These are phyloP conservation scores for Polyodon spathula DNA, from an alignment of 2,113 vertebrate genomes.

Conservation along the genomic window DNA sequence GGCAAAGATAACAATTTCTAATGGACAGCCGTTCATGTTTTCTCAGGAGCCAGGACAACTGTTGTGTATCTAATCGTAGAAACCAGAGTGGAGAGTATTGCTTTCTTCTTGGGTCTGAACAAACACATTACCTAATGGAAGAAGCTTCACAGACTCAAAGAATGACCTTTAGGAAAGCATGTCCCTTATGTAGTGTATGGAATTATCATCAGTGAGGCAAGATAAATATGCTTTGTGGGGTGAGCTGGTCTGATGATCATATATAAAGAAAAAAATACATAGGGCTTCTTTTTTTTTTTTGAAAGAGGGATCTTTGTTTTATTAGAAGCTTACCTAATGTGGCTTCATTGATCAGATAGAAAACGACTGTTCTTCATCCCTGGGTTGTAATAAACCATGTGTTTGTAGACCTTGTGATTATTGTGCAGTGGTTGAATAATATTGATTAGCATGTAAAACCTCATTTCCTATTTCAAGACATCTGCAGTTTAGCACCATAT, in stretches of 20 bases:
- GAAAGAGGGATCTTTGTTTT: not conserved
- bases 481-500: not conserved
- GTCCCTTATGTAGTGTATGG: conserved; percentile 2
- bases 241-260: not conserved
- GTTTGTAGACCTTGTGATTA: not conserved
- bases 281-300: not conserved
- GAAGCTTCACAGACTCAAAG: conserved; percentile 9
- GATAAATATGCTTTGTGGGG: not conserved
- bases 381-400: not conserved
- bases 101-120: conserved; percentile 17
- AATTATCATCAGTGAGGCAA: conserved; percentile 3
- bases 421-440: not conserved
- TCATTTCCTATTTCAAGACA: not conserved
- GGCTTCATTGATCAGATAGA: not conserved
- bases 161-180: not conserved
- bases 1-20: not conserved
- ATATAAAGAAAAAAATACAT: not conserved
- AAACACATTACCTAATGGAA: conserved; percentile 21
- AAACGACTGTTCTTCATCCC: not conserved
- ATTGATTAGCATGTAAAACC: not conserved
- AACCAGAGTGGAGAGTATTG: conserved; percentile 13
- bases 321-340: not conserved
- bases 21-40: conserved; percentile 2
- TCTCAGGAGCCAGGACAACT: conserved; percentile 1
- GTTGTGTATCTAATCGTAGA: conserved; percentile 12